Percentiles rank a stretch among this genome's conserved stretches.
phyloP scores from a whole-genome alignment of 2,888 invertebrate genomes.

The Campopleginae sp. region DNA sequence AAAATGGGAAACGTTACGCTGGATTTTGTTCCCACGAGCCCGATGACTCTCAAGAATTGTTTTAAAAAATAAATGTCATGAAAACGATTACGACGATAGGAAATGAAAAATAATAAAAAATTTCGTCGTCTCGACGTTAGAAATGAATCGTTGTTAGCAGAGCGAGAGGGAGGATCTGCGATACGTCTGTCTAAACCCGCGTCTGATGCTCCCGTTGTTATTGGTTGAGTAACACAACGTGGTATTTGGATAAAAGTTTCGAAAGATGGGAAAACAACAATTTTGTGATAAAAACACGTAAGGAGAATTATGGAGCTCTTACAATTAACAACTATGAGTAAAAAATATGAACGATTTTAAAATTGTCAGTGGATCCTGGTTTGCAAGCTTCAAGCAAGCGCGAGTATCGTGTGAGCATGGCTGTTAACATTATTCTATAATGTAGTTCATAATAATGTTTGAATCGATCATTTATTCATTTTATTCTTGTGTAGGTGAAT shows the following conservation, averaged over 20 bases:
- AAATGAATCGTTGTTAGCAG: constrained; percentile 45
- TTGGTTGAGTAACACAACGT: constrained; percentile 53
- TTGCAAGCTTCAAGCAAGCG: constrained; percentile 77
- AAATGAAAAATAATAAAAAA: constrained; percentile 29
- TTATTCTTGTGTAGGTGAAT: constrained; percentile 43
- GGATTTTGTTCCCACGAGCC: no score
- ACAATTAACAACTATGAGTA: constrained; percentile 49
- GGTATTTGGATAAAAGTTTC: constrained; percentile 33
- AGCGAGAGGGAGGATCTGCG: constrained; percentile 51
- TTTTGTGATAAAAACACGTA: constrained; percentile 53
- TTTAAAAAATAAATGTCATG: not conserved
- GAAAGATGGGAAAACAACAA: constrained; percentile 4
- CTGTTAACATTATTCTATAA: constrained; percentile 62
- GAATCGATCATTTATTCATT: constrained; percentile 19
- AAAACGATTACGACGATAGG: not conserved
- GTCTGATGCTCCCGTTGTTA: constrained; percentile 52
- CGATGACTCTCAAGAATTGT: not conserved
- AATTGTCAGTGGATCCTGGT: constrained; percentile 69
- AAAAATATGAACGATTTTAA: constrained; percentile 57
- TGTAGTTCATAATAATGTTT: constrained; percentile 28
- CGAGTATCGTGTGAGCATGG: constrained; percentile 79
- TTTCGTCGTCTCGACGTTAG: constrained; percentile 10
- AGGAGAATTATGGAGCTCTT: constrained; percentile 39
- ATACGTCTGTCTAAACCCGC: constrained; percentile 46
- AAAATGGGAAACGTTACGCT: no score